phyloP scores from a whole-genome alignment of 2,113 vertebrate genomes.

The Zapus hudsonius region DNA sequence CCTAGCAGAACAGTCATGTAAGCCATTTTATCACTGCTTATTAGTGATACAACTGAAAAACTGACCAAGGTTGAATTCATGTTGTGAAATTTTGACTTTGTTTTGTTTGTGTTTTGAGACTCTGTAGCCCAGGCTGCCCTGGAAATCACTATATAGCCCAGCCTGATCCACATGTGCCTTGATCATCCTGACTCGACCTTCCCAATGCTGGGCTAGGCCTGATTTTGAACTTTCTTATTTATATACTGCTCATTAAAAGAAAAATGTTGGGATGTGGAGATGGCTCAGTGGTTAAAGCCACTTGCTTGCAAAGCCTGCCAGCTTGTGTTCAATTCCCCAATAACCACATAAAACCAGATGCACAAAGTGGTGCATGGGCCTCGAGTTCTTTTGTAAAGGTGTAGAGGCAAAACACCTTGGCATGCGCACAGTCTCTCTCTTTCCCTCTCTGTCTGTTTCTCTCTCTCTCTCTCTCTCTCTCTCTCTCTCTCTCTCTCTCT shows the following conservation, averaged over 20 bases:
- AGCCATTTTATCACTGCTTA: slow-evolving; percentile 1
- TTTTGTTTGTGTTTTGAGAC: background rate
- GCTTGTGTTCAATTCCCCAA: no score
- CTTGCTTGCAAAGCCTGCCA: no score
- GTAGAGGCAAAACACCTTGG: no score
- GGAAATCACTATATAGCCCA: background rate
- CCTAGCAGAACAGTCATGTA: background rate
- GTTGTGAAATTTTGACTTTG: background rate
- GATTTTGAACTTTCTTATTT: background rate
- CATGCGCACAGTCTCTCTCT: no score
- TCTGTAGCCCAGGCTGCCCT: background rate
- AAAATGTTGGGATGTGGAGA: background rate
- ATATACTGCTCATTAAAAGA: background rate
- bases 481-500: no score
- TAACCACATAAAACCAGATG: no score
- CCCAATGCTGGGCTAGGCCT: rapidly evolving
- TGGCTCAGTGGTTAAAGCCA: no score
- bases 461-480: no score
- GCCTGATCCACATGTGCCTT: background rate
- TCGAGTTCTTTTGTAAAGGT: no score
- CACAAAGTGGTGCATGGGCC: background rate
- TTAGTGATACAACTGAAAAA: background rate
- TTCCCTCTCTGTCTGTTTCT: no score
- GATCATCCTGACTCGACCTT: background rate
- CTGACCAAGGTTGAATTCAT: background rate